phyloP scores from a whole-genome alignment of 2,797 vertebrate species.

The Agapornis canus region DNA sequence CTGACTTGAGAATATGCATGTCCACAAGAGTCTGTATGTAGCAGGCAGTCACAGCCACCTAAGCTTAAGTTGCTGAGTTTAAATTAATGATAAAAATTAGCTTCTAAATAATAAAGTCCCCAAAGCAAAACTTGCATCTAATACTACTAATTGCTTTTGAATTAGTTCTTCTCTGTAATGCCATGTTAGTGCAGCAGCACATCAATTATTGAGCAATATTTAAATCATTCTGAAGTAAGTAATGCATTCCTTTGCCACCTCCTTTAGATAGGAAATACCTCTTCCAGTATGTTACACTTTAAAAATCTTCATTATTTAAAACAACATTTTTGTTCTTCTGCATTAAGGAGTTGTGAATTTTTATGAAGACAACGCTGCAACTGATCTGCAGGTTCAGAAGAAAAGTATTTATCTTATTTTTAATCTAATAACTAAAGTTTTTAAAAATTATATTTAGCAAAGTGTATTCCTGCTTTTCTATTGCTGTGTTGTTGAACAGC shows the following conservation, averaged over 20 bases:
- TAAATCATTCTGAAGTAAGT: constrained; percentile 42
- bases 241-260: not conserved
- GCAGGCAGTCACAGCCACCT: not conserved
- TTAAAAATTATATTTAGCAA: not conserved
- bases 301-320: not conserved
- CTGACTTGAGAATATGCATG: not conserved
- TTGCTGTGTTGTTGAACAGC: not conserved
- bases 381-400: not conserved
- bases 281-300: not conserved
- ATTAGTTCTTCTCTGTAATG: constrained; percentile 40
- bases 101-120: constrained; percentile 61
- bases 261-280: not conserved
- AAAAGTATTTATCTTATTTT: not conserved
- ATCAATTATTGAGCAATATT: constrained; percentile 67
- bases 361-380: not conserved
- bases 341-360: not conserved
- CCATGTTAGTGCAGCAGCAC: not conserved
- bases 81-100: constrained; percentile 51
- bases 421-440: not conserved
- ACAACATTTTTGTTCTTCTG: not conserved
- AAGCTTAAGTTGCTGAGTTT: not conserved
- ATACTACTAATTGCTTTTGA: constrained; percentile 54
- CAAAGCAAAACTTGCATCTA: constrained; percentile 64
- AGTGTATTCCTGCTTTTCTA: not conserved
- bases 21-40: not conserved